These are phyloP conservation scores for Plutella xylostella DNA, from an alignment of 2,888 invertebrate genomes.

Conservation along the genomic window DNA sequence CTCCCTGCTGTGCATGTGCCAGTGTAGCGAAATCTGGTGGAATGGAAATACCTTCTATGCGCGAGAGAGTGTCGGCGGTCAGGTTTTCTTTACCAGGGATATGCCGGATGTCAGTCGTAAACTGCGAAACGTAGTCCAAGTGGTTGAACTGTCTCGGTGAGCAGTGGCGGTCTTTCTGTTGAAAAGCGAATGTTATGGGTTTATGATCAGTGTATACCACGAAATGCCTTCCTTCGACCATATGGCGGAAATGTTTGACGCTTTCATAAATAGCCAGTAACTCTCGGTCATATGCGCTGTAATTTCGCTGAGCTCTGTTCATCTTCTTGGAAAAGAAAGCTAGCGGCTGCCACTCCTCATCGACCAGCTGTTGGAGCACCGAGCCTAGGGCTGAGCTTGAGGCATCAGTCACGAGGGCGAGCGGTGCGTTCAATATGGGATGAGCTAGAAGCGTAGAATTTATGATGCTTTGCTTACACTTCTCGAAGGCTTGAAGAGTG, in stretches of 20 bases:
- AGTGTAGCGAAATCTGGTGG: not conserved
- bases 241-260: not conserved
- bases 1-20: not conserved
- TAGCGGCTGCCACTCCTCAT: slow-evolving; percentile 24
- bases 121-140: slow-evolving; percentile 8
- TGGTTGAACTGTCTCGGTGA: slow-evolving; percentile 29
- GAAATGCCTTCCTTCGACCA: not conserved
- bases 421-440: slow-evolving; percentile 19
- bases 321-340: slow-evolving; percentile 30
- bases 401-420: slow-evolving; percentile 27
- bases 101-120: slow-evolving; percentile 14
- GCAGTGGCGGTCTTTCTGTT: slow-evolving; percentile 25
- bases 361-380: slow-evolving; percentile 25
- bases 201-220: not conserved
- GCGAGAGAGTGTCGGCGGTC: slow-evolving; percentile 14
- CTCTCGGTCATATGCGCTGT: slow-evolving; percentile 31
- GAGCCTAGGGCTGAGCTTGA: slow-evolving; percentile 31
- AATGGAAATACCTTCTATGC: not conserved
- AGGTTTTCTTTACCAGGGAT: slow-evolving; percentile 13
- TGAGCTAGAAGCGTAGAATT: slow-evolving; percentile 23
- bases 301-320: slow-evolving; percentile 22
- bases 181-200: not conserved
- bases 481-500: slow-evolving; percentile 19
- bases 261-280: slow-evolving; percentile 28
- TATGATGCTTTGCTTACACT: slow-evolving; percentile 21